Conservation (phyloP, 1,140 invertebrate genomes). For the Brachionus plicatilis region DNA sequence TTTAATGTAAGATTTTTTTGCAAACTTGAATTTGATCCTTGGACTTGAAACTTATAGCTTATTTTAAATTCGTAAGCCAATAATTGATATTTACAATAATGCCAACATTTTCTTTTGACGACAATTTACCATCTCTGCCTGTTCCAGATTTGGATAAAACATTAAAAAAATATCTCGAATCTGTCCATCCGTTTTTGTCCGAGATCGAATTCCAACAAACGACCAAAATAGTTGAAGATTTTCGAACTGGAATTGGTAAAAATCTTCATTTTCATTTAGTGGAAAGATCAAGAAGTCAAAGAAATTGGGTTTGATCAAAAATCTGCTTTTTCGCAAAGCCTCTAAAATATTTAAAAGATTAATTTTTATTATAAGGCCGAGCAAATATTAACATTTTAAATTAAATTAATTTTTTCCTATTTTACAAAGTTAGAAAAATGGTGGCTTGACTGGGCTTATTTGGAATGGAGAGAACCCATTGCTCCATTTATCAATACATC, state of each 20-base stretch:
- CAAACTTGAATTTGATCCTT: neutral
- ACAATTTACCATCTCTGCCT: slow-evolving; percentile 47
- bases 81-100: neutral
- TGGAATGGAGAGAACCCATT: slow-evolving; percentile 43
- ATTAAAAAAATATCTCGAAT: slow-evolving; percentile 53
- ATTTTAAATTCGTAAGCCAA: neutral
- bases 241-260: slow-evolving; percentile 52
- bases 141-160: slow-evolving; percentile 50
- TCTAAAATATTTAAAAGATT: neutral
- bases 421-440: slow-evolving; percentile 45
- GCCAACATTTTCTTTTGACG: slow-evolving; percentile 49
- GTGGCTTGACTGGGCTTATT: slow-evolving; percentile 47
- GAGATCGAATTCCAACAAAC: slow-evolving; percentile 51
- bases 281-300: slow-evolving; percentile 46
- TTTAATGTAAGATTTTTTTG: neutral
- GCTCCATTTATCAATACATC: slow-evolving; percentile 43
- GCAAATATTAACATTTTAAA: neutral
- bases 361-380: neutral
- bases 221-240: slow-evolving; percentile 50
- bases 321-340: neutral
- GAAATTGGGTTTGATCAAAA: slow-evolving; percentile 52
- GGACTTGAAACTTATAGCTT: neutral
- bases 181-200: slow-evolving; percentile 50
- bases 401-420: no score
- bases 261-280: slow-evolving; percentile 49